Evolutionary conservation across 2,113 vertebrate genomes (phyloP).

Genomic region (Trichomycterus rosablanca): DNA sequence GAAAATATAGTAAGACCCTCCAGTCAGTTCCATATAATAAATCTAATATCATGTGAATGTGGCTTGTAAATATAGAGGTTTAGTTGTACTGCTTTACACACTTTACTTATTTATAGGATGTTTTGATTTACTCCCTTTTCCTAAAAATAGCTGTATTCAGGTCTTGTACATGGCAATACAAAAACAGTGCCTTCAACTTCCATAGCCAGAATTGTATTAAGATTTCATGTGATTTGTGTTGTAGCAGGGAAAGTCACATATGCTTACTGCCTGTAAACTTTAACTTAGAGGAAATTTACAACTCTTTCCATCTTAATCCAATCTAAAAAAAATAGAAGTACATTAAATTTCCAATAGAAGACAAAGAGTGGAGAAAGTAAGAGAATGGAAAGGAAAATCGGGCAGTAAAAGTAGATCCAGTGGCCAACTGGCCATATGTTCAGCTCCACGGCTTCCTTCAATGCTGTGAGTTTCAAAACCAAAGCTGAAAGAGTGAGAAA

Average conservation of each 20-base stretch:
- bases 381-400: constrained; percentile 43
- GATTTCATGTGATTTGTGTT: not conserved
- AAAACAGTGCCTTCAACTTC: no score
- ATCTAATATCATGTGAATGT: no score
- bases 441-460: constrained; percentile 57
- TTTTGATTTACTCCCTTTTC: no score
- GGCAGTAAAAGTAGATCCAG: constrained; percentile 46
- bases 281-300: not conserved
- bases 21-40: no score
- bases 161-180: not conserved
- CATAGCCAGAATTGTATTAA: no score
- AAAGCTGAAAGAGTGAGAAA: constrained; percentile 40
- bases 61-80: no score
- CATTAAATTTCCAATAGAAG: not conserved
- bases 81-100: no score
- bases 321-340: not conserved
- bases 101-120: no score
- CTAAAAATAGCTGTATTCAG: no score
- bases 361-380: constrained; percentile 10
- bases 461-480: constrained; percentile 55
- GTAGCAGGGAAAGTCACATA: no score
- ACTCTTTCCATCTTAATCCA: not conserved
- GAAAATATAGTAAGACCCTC: no score
- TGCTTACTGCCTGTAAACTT: not conserved
- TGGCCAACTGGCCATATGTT: constrained; percentile 43